Evolutionary conservation across 2,797 vertebrate species (phyloP).

Genomic region (Tapera naevia): DNA sequence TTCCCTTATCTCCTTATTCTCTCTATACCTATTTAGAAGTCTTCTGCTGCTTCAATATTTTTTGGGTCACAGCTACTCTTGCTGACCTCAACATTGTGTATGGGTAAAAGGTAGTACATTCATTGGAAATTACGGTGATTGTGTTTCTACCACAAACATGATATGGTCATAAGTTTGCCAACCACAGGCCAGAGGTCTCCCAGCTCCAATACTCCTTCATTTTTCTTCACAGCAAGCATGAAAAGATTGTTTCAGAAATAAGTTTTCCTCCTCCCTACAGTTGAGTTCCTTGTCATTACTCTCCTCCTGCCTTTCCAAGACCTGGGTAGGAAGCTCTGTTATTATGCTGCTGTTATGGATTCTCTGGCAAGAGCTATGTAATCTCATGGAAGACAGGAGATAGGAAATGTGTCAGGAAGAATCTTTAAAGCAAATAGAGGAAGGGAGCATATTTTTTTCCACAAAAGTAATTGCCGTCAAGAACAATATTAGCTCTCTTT

Average conservation of each 20-base stretch:
- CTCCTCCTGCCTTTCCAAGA: background rate
- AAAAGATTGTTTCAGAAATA: background rate
- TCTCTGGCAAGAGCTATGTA: background rate
- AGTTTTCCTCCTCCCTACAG: background rate
- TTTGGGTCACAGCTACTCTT: background rate
- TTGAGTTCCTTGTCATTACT: background rate
- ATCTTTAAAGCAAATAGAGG: background rate
- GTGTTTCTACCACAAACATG: background rate
- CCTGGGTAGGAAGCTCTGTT: background rate
- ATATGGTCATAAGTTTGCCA: background rate
- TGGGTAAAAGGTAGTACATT: background rate
- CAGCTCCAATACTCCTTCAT: background rate
- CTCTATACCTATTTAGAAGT: background rate
- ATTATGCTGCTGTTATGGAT: background rate
- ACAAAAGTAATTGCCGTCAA: background rate
- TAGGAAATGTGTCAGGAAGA: background rate
- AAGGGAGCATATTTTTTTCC: background rate
- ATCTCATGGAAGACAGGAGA: background rate
- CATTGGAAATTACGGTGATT: background rate
- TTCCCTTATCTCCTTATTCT: background rate
- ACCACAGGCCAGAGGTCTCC: background rate
- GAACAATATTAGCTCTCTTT: background rate
- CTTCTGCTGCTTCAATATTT: background rate
- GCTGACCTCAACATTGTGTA: background rate
- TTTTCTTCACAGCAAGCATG: background rate